Conservation (phyloP, 2,797 vertebrate species). For the Basileuterus tristriatus region DNA sequence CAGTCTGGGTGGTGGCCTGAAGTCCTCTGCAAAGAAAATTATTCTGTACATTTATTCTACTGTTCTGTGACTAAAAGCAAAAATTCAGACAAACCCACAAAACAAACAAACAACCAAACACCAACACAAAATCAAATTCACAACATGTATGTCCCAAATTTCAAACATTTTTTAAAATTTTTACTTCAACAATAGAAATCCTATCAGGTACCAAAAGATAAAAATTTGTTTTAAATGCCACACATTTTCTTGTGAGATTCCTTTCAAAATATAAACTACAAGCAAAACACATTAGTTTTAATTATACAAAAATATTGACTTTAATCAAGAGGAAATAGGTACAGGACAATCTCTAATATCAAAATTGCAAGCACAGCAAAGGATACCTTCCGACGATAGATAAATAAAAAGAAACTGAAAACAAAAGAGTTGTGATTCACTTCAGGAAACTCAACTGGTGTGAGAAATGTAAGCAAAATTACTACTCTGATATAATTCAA, state of each 20-base stretch:
- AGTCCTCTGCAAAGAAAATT: background rate
- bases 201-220: background rate
- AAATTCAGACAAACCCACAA: background rate
- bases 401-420: background rate
- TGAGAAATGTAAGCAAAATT: background rate
- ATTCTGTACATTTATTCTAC: background rate
- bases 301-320: background rate
- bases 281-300: background rate
- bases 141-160: background rate
- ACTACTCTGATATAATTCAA: background rate
- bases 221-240: background rate
- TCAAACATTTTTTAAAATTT: background rate
- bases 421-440: background rate
- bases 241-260: background rate
- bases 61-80: background rate
- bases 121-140: background rate
- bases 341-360: background rate
- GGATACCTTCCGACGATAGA: rapidly evolving
- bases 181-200: background rate
- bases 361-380: background rate
- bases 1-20: background rate
- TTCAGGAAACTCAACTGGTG: background rate
- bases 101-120: background rate
- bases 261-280: background rate
- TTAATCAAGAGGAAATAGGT: background rate